phyloP scores from a whole-genome alignment of 2,113 vertebrate genomes.

The Chlorodrepanis virens region DNA sequence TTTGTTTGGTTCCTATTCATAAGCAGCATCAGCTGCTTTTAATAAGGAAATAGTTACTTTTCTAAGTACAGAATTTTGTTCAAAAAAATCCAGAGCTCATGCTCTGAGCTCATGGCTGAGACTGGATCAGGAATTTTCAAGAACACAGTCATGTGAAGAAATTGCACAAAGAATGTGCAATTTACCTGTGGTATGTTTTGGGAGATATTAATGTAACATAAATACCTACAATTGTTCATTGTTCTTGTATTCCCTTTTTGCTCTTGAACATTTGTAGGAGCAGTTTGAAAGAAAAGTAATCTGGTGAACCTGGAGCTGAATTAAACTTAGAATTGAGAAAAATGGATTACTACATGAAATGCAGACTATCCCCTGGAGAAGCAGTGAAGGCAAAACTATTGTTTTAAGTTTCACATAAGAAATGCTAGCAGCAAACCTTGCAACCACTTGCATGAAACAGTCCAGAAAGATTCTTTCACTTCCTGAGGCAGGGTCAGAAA shows the following conservation, averaged over 20 bases:
- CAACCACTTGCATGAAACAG: not conserved
- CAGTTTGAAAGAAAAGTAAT: not conserved
- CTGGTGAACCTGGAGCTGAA: not conserved
- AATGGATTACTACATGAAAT: not conserved
- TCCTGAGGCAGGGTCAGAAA: not conserved
- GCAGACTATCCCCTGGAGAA: not conserved
- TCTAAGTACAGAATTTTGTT: not conserved
- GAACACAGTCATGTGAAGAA: not conserved
- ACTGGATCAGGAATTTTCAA: not conserved
- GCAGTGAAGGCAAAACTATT: not conserved
- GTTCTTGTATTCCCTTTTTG: not conserved
- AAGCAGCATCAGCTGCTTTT: not conserved
- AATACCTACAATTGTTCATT: not conserved
- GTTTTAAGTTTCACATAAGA: not conserved
- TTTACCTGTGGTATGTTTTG: not conserved
- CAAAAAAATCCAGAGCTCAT: not conserved
- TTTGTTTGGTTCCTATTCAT: not conserved
- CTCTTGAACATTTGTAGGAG: not conserved
- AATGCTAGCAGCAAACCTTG: not conserved
- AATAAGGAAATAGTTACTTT: not conserved
- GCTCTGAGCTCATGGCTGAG: not conserved
- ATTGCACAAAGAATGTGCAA: not conserved
- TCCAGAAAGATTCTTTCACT: not conserved
- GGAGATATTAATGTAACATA: not conserved
- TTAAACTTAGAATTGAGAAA: not conserved